These are phyloP conservation scores for Gymnosoma rotundatum DNA, from an alignment of 2,888 invertebrate genomes.

Conservation along the genomic window DNA sequence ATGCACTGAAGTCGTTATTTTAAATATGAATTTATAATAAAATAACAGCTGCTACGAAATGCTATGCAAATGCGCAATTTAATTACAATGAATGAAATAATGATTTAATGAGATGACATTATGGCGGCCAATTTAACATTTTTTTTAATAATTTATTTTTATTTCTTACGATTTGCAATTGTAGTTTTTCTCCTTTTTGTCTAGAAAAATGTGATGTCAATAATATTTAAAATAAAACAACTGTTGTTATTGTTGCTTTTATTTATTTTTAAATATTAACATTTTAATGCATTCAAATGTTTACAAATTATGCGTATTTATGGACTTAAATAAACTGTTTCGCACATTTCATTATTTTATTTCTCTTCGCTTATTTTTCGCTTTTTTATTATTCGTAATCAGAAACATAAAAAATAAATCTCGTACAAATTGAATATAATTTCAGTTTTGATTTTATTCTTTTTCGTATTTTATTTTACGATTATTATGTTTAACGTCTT, in stretches of 20 bases:
- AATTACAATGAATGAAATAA: slow-evolving; percentile 1
- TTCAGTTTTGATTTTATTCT: slow-evolving; percentile 78
- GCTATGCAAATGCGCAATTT: not conserved
- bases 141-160: slow-evolving; percentile 16
- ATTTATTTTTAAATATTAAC: slow-evolving; percentile 49
- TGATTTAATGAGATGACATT: slow-evolving; percentile 57
- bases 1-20: slow-evolving; percentile 20
- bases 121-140: slow-evolving; percentile 13
- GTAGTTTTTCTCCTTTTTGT: slow-evolving; percentile 1
- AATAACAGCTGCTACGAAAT: slow-evolving; percentile 20
- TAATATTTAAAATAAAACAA: slow-evolving; percentile 47
- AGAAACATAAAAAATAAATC: slow-evolving; percentile 76
- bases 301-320: slow-evolving; percentile 77
- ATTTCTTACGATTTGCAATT: slow-evolving; percentile 47
- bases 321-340: slow-evolving; percentile 75
- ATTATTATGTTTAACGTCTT: slow-evolving; percentile 74
- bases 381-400: slow-evolving; percentile 34
- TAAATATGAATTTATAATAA: slow-evolving; percentile 18
- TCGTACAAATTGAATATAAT: slow-evolving; percentile 81
- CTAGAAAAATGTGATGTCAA: slow-evolving; percentile 17
- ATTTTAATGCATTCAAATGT: slow-evolving; percentile 78
- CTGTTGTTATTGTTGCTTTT: slow-evolving; percentile 38
- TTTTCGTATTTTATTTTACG: slow-evolving; percentile 72
- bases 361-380: slow-evolving; percentile 46
- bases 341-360: slow-evolving; percentile 64